Conservation (phyloP, 2,797 vertebrate genomes). For the Chaenodraco wilsoni region DNA sequence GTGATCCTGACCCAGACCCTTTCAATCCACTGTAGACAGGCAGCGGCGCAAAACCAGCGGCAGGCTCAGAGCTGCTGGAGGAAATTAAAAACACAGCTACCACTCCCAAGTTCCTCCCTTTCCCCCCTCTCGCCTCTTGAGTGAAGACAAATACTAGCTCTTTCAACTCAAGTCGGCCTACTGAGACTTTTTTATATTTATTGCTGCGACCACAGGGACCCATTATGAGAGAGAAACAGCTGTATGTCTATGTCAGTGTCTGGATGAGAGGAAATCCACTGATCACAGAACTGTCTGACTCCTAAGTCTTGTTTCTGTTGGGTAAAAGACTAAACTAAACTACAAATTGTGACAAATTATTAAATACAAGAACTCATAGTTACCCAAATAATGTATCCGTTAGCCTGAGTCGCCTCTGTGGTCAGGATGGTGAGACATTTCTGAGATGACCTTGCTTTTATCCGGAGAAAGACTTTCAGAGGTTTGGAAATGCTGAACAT, state of each 20-base stretch:
- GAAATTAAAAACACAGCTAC: constrained; percentile 78
- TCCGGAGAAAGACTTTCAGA: constrained; percentile 36
- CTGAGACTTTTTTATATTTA: constrained; percentile 42
- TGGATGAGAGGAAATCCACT: constrained; percentile 9
- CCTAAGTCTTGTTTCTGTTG: constrained; percentile 2
- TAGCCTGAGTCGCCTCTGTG: constrained; percentile 6
- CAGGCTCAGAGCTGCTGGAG: constrained; percentile 44
- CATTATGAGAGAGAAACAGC: constrained; percentile 13
- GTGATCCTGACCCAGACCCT: constrained; percentile 49
- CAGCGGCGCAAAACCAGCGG: constrained; percentile 39
- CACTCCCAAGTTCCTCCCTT: constrained; percentile 60
- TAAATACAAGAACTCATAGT: constrained; percentile 5
- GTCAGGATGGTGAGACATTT: constrained; percentile 47
- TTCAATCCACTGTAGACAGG: constrained; percentile 43
- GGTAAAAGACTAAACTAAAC: not conserved
- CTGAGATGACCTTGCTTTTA: constrained; percentile 41
- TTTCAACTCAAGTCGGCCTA: constrained; percentile 34
- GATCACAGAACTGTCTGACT: constrained; percentile 8
- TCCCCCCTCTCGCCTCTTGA: constrained; percentile 41
- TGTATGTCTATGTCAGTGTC: not conserved
- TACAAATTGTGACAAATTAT: constrained; percentile 1
- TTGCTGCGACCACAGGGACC: constrained; percentile 17
- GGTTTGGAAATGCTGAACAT: constrained; percentile 23
- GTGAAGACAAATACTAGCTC: constrained; percentile 44
- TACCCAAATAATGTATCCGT: constrained; percentile 12